Conservation (phyloP, 37 sponge, comb jelly and placozoan species). For the Agelas oroides region DNA sequence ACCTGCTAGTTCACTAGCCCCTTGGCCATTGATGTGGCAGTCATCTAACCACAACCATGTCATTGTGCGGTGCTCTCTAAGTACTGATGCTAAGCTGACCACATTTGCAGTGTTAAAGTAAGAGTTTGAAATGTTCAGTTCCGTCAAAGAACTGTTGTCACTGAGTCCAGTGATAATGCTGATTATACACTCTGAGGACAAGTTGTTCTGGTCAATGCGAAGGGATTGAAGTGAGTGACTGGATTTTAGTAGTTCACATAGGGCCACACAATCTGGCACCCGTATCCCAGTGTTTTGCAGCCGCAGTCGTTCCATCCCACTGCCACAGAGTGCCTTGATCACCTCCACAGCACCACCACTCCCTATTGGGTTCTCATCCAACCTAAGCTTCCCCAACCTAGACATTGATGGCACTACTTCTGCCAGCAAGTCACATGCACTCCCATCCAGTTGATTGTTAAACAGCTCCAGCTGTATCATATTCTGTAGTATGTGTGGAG, state of each 20-base stretch:
- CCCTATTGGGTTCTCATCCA: too few species aligned
- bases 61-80: too few species aligned
- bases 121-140: too few species aligned
- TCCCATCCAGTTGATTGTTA: neutral
- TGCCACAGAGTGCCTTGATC: too few species aligned
- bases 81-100: too few species aligned
- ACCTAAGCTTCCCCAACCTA: too few species aligned
- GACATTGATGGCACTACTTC: neutral
- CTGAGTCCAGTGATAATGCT: neutral
- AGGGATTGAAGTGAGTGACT: neutral
- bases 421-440: constrained; percentile 4
- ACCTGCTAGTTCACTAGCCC: neutral
- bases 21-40: neutral
- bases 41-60: too few species aligned
- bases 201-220: neutral
- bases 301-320: neutral
- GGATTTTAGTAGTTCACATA: too few species aligned
- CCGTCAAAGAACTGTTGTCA: constrained; percentile 5
- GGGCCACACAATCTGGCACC: neutral
- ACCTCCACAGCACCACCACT: too few species aligned
- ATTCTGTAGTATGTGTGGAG: too few species aligned
- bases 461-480: neutral
- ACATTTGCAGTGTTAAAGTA: too few species aligned
- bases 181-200: neutral
- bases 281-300: neutral